Percentiles rank a stretch among this genome's conserved stretches.
Evolutionary conservation across 2,113 vertebrate genomes (phyloP).

Genomic region (Penelope pileata): DNA sequence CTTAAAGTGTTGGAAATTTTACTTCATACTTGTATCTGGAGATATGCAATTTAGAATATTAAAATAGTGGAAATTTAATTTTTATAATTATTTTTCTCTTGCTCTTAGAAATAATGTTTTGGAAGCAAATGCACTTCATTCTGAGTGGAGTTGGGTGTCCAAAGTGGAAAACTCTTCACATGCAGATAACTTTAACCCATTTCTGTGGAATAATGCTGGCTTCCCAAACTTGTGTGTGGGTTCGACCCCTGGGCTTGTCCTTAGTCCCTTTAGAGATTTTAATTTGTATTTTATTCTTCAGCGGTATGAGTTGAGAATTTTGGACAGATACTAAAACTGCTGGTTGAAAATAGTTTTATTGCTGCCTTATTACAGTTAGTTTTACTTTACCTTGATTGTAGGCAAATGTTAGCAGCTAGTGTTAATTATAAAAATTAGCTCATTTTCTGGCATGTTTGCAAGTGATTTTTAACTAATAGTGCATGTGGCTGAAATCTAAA

Average conservation of each 20-base stretch:
- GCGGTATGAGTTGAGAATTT: not conserved
- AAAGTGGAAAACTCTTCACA: not conserved
- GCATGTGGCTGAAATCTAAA: constrained; percentile 74
- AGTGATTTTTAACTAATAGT: constrained; percentile 60
- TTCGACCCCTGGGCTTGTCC: not conserved
- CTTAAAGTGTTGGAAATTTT: not conserved
- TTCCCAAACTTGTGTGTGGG: not conserved
- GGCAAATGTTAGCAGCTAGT: not conserved
- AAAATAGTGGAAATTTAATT: not conserved
- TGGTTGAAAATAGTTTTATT: not conserved
- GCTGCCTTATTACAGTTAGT: not conserved
- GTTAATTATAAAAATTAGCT: not conserved
- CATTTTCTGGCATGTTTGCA: constrained; percentile 54
- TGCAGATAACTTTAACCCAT: not conserved
- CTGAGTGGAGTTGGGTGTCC: not conserved
- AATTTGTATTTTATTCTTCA: not conserved
- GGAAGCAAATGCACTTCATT: not conserved
- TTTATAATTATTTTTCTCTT: not conserved
- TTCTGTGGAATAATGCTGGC: not conserved
- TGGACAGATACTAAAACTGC: not conserved
- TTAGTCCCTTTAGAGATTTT: not conserved
- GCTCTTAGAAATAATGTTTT: not conserved
- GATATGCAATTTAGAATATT: not conserved
- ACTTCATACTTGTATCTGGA: not conserved
- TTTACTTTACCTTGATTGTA: no score